Evolutionary conservation across 1,140 invertebrate species (phyloP).

Genomic region (Asbolus verrucosus): DNA sequence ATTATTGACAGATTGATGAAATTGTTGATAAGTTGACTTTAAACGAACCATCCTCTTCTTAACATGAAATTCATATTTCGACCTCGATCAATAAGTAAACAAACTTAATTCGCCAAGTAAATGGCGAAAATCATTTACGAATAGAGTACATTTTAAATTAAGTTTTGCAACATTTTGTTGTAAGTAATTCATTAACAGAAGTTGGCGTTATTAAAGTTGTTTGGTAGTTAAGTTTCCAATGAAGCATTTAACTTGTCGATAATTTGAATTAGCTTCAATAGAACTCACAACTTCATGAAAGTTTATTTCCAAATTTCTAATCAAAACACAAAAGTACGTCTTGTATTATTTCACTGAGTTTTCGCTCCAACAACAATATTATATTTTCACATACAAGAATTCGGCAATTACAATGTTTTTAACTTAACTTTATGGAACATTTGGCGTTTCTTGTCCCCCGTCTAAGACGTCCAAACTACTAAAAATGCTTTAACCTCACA

Average conservation of each 20-base stretch:
- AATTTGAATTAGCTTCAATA: constrained; percentile 45
- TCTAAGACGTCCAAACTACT: too few species aligned
- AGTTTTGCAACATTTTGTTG: constrained; percentile 36
- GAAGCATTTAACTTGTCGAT: constrained; percentile 44
- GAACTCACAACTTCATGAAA: constrained; percentile 26
- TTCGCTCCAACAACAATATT: background rate
- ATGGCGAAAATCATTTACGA: too few species aligned
- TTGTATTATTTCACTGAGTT: constrained; percentile 2
- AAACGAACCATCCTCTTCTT: constrained; percentile 5
- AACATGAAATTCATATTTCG: background rate
- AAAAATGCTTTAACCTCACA: background rate
- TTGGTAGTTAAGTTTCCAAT: constrained; percentile 44
- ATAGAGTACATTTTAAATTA: constrained; percentile 20
- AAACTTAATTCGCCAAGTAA: too few species aligned
- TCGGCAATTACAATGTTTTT: too few species aligned
- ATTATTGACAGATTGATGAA: constrained; percentile 54
- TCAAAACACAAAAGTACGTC: constrained; percentile 27
- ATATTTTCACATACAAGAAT: too few species aligned
- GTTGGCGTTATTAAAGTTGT: constrained; percentile 42
- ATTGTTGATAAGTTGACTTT: constrained; percentile 51
- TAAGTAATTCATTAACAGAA: constrained; percentile 43
- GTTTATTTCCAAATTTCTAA: constrained; percentile 28
- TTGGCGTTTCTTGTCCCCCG: too few species aligned
- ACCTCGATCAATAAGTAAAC: background rate
- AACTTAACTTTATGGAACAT: too few species aligned